These are phyloP conservation scores for Leptinotarsa rubiginosa DNA, from an alignment of 2,888 invertebrate genomes.

Conservation along the genomic window DNA sequence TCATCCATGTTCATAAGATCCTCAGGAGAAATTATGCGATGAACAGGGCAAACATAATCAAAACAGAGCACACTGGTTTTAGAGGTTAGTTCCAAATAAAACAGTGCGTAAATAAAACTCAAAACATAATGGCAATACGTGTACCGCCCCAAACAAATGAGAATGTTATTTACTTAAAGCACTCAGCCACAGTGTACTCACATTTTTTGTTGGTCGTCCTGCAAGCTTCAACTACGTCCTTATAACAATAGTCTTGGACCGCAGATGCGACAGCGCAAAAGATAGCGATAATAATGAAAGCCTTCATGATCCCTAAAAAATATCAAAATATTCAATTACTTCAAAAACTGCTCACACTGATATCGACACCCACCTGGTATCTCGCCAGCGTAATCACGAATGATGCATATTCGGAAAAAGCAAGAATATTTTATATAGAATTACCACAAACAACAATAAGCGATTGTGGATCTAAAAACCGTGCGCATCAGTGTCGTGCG, in stretches of 20 bases:
- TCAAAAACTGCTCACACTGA: conserved; percentile 6
- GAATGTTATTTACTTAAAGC: not conserved
- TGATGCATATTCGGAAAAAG: conserved; percentile 46
- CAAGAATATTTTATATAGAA: conserved; percentile 27
- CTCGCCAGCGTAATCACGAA: conserved; percentile 68
- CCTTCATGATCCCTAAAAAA: conserved; percentile 72
- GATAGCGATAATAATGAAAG: conserved; percentile 66
- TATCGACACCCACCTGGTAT: conserved; percentile 62
- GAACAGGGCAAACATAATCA: too few species aligned
- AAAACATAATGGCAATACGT: too few species aligned
- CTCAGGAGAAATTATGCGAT: too few species aligned
- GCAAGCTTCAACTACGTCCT: conserved; percentile 70
- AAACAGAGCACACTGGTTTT: too few species aligned
- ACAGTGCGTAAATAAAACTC: too few species aligned
- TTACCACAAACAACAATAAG: conserved; percentile 18
- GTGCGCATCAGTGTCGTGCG: conserved; percentile 47
- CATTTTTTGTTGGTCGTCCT: conserved; percentile 62
- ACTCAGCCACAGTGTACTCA: conserved; percentile 49
- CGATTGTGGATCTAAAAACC: conserved; percentile 34
- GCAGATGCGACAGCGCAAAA: conserved; percentile 62
- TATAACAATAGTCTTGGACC: conserved; percentile 72
- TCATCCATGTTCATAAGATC: too few species aligned
- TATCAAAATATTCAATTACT: conserved; percentile 43
- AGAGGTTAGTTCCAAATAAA: too few species aligned
- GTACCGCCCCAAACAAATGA: too few species aligned